Conservation (phyloP, 2,113 vertebrate species). For the Psittacula cyanocephala region DNA sequence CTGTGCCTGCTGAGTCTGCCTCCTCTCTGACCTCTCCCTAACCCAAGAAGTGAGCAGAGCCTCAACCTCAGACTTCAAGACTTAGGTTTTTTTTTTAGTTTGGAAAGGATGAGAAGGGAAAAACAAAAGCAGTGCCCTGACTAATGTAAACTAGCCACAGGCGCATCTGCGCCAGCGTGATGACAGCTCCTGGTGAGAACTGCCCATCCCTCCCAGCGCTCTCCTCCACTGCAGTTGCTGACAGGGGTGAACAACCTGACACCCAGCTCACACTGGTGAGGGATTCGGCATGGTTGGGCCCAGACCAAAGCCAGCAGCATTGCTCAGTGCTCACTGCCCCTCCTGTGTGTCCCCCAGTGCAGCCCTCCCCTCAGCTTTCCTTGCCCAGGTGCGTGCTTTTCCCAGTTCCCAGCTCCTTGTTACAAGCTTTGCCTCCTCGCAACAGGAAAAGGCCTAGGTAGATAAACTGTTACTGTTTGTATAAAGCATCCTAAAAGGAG, state of each 20-base stretch:
- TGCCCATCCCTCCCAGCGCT: background rate
- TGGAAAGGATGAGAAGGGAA: constrained; percentile 17
- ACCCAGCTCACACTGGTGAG: accelerated
- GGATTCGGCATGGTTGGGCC: accelerated
- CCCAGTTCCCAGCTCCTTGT: background rate
- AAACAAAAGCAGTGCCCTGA: constrained; percentile 23
- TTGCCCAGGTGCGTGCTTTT: background rate
- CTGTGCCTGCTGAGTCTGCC: accelerated
- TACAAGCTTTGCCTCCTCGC: background rate
- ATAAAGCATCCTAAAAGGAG: background rate
- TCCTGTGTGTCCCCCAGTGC: background rate
- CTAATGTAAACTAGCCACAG: background rate
- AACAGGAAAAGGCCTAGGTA: background rate
- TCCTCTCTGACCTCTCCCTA: background rate
- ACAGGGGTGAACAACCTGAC: background rate
- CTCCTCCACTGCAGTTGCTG: background rate
- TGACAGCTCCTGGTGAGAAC: constrained; percentile 11
- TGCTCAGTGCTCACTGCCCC: accelerated
- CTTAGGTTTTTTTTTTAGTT: background rate
- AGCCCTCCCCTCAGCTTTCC: background rate
- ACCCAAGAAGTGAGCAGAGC: background rate
- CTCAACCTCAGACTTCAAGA: background rate
- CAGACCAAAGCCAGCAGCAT: background rate
- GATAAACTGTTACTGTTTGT: background rate
- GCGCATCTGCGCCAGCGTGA: background rate